phyloP scores from a whole-genome alignment of 2,888 invertebrate genomes.

The Aphidius colemani region DNA sequence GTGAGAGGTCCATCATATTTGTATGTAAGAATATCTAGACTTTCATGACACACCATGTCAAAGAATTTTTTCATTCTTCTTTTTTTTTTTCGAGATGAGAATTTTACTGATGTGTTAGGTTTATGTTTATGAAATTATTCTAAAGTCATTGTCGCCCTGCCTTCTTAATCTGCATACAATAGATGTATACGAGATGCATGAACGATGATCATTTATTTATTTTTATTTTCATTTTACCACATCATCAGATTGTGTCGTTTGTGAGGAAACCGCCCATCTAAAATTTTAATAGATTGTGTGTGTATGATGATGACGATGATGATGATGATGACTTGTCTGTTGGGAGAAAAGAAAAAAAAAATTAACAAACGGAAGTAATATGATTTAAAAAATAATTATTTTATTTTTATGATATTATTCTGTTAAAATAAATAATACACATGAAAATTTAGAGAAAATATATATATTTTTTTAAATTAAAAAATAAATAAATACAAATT shows the following conservation, averaged over 20 bases:
- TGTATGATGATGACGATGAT: no score
- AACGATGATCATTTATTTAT: slow-evolving; percentile 19
- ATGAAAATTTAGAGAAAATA: no score
- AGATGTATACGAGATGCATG: slow-evolving; percentile 48
- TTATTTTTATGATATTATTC: no score
- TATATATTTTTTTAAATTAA: no score
- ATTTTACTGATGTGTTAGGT: neutral
- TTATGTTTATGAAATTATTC: slow-evolving; percentile 25
- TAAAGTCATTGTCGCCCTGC: slow-evolving; percentile 59
- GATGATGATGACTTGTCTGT: no score
- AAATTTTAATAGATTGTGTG: no score
- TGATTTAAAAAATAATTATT: no score
- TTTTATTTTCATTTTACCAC: slow-evolving; percentile 31
- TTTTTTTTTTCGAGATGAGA: neutral
- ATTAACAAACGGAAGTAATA: no score
- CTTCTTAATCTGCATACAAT: slow-evolving; percentile 60
- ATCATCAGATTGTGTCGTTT: slow-evolving; percentile 52
- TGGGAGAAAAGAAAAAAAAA: no score
- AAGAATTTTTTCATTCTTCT: neutral
- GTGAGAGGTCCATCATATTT: neutral
- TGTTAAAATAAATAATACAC: no score
- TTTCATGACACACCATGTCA: no score
- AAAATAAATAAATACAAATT: no score
- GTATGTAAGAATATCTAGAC: neutral
- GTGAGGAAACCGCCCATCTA: slow-evolving; percentile 31